Evolutionary conservation across 2,888 invertebrate genomes (phyloP).

Genomic region (Drosophila neonasuta): DNA sequence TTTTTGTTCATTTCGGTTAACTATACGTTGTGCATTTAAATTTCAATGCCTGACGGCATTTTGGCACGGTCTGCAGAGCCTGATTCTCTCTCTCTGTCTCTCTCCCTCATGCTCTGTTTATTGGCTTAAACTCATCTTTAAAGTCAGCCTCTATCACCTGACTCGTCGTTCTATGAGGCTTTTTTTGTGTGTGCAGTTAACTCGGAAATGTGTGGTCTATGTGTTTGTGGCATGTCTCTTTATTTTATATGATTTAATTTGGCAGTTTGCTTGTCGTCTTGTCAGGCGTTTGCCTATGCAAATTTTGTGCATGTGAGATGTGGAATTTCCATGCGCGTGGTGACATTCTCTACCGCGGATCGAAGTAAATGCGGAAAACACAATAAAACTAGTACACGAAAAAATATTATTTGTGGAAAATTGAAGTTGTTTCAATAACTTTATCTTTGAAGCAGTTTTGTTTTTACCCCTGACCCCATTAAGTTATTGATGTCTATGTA

Average conservation of each 20-base stretch:
- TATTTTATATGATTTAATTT: conserved; percentile 68
- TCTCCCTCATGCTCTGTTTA: conserved; percentile 22
- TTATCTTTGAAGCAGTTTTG: too few relatives aligned
- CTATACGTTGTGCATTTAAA: conserved; percentile 76
- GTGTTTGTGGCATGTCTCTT: conserved; percentile 39
- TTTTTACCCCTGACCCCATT: conserved; percentile 55
- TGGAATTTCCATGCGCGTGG: background rate
- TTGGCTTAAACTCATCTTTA: conserved; percentile 40
- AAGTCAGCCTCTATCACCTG: conserved; percentile 41
- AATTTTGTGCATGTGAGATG: conserved; percentile 34
- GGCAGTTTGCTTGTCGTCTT: conserved; percentile 49
- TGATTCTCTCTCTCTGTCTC: background rate
- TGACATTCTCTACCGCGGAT: conserved; percentile 4
- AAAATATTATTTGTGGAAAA: background rate
- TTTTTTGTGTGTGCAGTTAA: conserved; percentile 16
- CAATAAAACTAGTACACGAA: background rate
- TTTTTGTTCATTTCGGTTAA: conserved; percentile 43
- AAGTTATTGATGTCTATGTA: conserved; percentile 40
- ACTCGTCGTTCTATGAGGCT: conserved; percentile 1
- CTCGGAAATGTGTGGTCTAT: conserved; percentile 9
- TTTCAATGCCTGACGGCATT: conserved; percentile 64
- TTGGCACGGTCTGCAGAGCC: conserved; percentile 22
- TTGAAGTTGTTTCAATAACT: background rate
- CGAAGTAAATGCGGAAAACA: conserved; percentile 1
- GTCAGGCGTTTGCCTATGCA: conserved; percentile 56